Base-by-base conservation (phyloP, 2,797 vertebrate species). In the Emys orbicularis region DNA sequence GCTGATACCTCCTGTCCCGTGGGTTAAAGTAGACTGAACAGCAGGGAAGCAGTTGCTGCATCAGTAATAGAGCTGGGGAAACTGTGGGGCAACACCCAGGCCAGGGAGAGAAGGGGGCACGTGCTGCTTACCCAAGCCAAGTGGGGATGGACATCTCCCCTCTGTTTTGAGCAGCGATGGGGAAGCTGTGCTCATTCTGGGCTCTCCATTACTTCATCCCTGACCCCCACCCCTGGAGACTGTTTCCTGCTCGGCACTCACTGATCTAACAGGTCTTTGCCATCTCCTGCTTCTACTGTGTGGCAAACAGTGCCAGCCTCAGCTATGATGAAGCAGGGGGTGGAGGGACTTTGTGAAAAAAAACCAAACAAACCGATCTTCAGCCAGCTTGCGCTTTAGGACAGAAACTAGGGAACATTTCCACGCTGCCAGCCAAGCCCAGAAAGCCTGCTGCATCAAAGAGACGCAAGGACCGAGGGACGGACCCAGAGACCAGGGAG, bases 231-330 rank as follows among this genome's bases (percentile, higher is more conserved):
- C 37, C 16, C 65, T 72, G 65, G 65, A 72, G 19, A 21, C 19
- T 72, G 65, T 21, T n/a, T 72, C 65, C 65, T 84, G n/a, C 31
- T 77, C 86, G 53, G 27, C 1, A 21, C n/a, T 0, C 84, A 59
- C 0, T 0, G 37, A 6, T 84, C 93, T 83, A 56, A 61, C 84
- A 84, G 72, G 77, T 85, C 72, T 82, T n/a, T 53, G 65, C 37
- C 3, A 0, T 23, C 74, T 76, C 6, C 19, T 23, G 10, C 0
- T 18, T 0, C 2, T 5, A 34, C 59, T 0, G 19, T 72, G 68
- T 41, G 6, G 21, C 25, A 49, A 77, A 77, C 15, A 8, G 13
- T 18, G 74, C 0, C 44, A 31, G 47, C 31, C 54, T 61, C 0
- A 2, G 50, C 41, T 41, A 8, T 3, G 12, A 1, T 1, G 0